phyloP scores from a whole-genome alignment of 2,888 invertebrate species.

The Cyclophora punctaria region DNA sequence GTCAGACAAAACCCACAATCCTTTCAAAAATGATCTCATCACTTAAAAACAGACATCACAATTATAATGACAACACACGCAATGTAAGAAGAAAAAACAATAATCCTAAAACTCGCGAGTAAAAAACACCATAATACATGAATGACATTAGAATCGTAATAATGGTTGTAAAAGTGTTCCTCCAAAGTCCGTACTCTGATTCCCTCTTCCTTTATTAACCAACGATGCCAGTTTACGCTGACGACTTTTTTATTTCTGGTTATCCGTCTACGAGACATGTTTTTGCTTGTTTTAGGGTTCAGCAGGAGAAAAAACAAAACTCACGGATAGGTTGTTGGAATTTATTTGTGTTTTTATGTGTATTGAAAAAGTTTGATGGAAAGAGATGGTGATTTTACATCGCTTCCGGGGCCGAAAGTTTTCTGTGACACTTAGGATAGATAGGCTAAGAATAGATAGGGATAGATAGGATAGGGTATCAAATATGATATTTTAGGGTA shows the following conservation, averaged over 20 bases:
- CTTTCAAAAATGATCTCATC: too few relatives aligned
- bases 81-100: constrained; percentile 21
- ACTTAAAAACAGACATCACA: constrained; percentile 6
- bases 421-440: too few relatives aligned
- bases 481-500: too few relatives aligned
- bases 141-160: constrained; percentile 56
- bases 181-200: constrained; percentile 44
- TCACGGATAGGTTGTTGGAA: too few relatives aligned
- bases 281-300: constrained; percentile 17
- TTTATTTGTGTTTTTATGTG: too few relatives aligned
- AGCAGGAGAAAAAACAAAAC: constrained; percentile 4
- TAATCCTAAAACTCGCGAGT: constrained; percentile 19
- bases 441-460: too few relatives aligned
- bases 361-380: too few relatives aligned
- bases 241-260: constrained; percentile 67
- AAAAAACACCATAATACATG: constrained; percentile 37
- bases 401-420: too few relatives aligned
- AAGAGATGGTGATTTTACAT: too few relatives aligned
- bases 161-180: constrained; percentile 47
- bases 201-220: constrained; percentile 60
- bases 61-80: constrained; percentile 6
- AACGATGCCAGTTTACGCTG: constrained; percentile 52
- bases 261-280: constrained; percentile 28
- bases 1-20: too few relatives aligned
- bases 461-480: too few relatives aligned